phyloP scores from a whole-genome alignment of 1,140 invertebrate genomes.

The Babylonia areolata region DNA sequence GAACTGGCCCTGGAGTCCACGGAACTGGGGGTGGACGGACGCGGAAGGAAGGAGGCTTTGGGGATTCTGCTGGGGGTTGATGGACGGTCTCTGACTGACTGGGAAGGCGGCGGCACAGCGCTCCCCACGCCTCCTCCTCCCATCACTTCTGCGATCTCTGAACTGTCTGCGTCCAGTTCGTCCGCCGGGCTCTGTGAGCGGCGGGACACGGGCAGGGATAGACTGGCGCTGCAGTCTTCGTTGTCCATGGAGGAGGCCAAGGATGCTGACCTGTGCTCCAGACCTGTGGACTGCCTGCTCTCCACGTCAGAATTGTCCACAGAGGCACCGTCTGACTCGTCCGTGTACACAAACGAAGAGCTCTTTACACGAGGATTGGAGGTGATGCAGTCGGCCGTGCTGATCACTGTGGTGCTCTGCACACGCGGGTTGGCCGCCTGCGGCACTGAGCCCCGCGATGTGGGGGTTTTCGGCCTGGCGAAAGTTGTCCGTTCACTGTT shows the following conservation, averaged over 20 bases:
- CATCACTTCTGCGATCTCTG: slow-evolving; percentile 10
- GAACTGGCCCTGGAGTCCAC: not conserved
- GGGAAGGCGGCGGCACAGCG: not conserved
- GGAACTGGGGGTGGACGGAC: not conserved
- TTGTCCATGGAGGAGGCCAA: not conserved
- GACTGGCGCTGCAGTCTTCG: not conserved
- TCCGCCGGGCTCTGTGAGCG: slow-evolving; percentile 22
- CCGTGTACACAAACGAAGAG: slow-evolving; percentile 32
- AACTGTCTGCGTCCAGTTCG: slow-evolving; percentile 24
- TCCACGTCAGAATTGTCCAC: not conserved
- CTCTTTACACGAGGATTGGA: not conserved
- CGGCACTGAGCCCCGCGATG: not conserved
- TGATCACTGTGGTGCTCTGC: not conserved
- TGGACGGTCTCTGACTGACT: slow-evolving; percentile 25
- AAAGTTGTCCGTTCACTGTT: not conserved
- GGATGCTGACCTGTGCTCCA: slow-evolving; percentile 6
- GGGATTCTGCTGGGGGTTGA: slow-evolving; percentile 34
- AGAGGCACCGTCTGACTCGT: not conserved
- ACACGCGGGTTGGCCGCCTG: not conserved
- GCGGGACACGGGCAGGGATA: slow-evolving; percentile 9
- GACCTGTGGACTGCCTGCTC: not conserved
- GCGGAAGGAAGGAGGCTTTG: slow-evolving; percentile 46
- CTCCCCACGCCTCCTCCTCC: not conserved
- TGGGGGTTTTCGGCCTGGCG: not conserved
- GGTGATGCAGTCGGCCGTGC: not conserved